Evolutionary conservation across 1,140 invertebrate species (phyloP), one percentile per base, ranked within the genome.

Genomic region (Physella acuta): DNA sequence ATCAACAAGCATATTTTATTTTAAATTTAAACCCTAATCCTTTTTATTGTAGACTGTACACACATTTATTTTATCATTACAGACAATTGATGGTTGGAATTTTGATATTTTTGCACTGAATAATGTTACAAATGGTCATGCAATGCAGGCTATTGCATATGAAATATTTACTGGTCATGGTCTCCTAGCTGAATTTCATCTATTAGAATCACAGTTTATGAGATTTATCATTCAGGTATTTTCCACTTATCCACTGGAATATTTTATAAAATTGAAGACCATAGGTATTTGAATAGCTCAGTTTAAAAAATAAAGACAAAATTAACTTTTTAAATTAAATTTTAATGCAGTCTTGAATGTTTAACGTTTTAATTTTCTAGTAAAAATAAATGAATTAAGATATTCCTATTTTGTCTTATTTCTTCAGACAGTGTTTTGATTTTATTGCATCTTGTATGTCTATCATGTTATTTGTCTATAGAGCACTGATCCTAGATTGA

Each of bases 91-190:
- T 28, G 20, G 52, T 8, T 66, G 64, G 64, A 31, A 52, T 14
- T 66, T 66, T 56, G 52, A 66, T 20, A 52, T 66, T 28, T 66
- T 66, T 30, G n/a, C 64, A 20, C 17, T 56, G 53, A 56, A 31
- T 39, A 24, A 5, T 17, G 11, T 39, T 4, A 66, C 52, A n/a
- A 56, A 56, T 56, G 64, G 64, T 5, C 64, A 66, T 39, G 51
- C 64, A n/a, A 36, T 66, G 64, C 64, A 66, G 28, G 52, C 64
- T 52, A 20, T 66, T n/a, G 30, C 51, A 1, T 39, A 66, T 56
- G 64, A 66, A 16, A 66, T 66, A 17, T 55, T 66, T 24, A 66
- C 1, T 16, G 26, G 4, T 1, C 34, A 66, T 56, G 26, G n/a
- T 14, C 28, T 66, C 2, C 34, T 66, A 1, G 20, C 28, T 28